phyloP scores from a whole-genome alignment of 2,888 invertebrate genomes.

The Scaptodrosophila latifasciaeformis region DNA sequence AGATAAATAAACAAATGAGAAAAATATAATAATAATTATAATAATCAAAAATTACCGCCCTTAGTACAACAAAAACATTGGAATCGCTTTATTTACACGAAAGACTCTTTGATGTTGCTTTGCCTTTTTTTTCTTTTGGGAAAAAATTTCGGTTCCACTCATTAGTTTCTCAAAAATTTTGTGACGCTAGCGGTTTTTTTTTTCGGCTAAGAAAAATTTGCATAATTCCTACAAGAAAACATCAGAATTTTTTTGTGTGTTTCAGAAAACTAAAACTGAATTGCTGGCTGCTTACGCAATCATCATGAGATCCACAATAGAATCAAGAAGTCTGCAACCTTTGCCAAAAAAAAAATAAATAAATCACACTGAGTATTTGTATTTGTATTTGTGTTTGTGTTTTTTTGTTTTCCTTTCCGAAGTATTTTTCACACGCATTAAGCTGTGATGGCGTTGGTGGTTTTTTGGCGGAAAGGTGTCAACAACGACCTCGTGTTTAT shows the following conservation, averaged over 20 bases:
- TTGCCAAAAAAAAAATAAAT: conserved; percentile 13
- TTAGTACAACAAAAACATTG: too few relatives aligned
- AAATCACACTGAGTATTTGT: not conserved
- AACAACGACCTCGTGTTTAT: conserved; percentile 50
- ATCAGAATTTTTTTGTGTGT: not conserved
- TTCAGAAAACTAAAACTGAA: conserved; percentile 1
- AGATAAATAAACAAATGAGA: too few relatives aligned
- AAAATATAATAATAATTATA: too few relatives aligned
- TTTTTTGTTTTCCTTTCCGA: too few relatives aligned
- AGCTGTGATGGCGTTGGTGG: not conserved
- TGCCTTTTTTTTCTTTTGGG: too few relatives aligned
- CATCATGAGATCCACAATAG: conserved; percentile 11
- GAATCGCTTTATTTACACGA: too few relatives aligned
- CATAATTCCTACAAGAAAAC: conserved; percentile 13
- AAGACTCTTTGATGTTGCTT: too few relatives aligned
- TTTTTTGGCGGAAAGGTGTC: conserved; percentile 22
- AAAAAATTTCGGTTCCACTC: too few relatives aligned
- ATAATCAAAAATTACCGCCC: too few relatives aligned
- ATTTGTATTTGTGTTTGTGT: not conserved
- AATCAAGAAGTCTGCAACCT: not conserved
- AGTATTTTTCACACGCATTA: conserved; percentile 47
- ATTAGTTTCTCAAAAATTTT: too few relatives aligned
- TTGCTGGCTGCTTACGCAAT: conserved; percentile 28
- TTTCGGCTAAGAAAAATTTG: too few relatives aligned
- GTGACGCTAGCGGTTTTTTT: too few relatives aligned